These are phyloP conservation scores for Molothrus aeneus DNA, from an alignment of 2,797 vertebrate species.

Conservation along the genomic window DNA sequence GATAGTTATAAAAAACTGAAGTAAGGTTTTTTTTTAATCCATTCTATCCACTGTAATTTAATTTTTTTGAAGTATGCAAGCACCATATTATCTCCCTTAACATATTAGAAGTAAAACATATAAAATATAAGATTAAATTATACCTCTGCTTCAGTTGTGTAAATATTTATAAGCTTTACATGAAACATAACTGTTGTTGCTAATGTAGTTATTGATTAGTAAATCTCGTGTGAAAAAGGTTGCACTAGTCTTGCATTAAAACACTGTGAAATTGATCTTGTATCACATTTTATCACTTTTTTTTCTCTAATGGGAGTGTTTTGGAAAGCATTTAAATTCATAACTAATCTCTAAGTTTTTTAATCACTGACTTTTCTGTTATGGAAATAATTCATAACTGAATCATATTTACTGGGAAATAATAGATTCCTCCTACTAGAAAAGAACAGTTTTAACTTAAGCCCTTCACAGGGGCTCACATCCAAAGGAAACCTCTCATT, in stretches of 20 bases:
- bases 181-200: conserved; percentile 31
- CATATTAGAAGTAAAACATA: background rate
- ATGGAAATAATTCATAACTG: conserved; percentile 33
- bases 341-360: conserved; percentile 19
- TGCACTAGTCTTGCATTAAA: conserved; percentile 31
- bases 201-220: conserved; percentile 33
- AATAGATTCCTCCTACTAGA: background rate
- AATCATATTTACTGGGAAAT: conserved; percentile 6
- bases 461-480: background rate
- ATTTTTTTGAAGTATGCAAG: background rate
- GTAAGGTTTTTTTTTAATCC: background rate
- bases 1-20: background rate
- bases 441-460: background rate
- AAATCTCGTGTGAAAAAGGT: conserved; percentile 9
- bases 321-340: conserved; percentile 39
- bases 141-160: background rate
- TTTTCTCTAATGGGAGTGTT: background rate
- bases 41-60: background rate
- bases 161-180: conserved; percentile 46
- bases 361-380: conserved; percentile 42
- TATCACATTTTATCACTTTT: conserved; percentile 20
- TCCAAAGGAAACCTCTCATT: background rate
- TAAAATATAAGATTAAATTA: background rate
- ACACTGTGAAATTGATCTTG: conserved; percentile 3
- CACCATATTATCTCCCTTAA: background rate